phyloP scores from a whole-genome alignment of 2,797 vertebrate species.

The Myiotriccus ornatus region DNA sequence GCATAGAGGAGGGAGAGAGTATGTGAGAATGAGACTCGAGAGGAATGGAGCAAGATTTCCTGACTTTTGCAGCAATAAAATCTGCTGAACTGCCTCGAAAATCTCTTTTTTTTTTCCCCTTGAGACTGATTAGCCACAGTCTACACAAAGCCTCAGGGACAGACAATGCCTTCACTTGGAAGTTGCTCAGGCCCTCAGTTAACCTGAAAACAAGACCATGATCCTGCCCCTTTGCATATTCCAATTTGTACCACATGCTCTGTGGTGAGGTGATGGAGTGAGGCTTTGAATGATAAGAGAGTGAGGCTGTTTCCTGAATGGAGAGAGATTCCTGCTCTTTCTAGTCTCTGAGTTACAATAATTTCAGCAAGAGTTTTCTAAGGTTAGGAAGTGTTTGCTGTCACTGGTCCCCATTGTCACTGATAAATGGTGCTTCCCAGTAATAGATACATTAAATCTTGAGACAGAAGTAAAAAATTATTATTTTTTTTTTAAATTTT shows the following conservation, averaged over 20 bases:
- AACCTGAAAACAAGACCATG: background rate
- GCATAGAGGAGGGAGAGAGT: background rate
- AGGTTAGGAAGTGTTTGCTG: background rate
- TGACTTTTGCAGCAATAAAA: background rate
- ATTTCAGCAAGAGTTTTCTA: background rate
- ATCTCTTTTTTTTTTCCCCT: background rate
- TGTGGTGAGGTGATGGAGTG: background rate
- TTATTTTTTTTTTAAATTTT: background rate
- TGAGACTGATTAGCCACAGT: background rate
- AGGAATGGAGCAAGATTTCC: background rate
- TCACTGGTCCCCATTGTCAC: background rate
- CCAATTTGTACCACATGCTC: background rate
- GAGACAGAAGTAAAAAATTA: background rate
- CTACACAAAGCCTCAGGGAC: background rate
- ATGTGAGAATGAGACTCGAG: background rate
- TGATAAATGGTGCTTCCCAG: background rate
- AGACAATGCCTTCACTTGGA: background rate
- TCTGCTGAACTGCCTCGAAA: background rate
- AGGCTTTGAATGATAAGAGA: background rate
- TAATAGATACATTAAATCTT: background rate
- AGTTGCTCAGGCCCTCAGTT: background rate
- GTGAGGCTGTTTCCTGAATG: background rate
- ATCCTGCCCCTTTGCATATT: background rate
- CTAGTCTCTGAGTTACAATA: background rate
- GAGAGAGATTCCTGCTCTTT: background rate